Base-by-base conservation (phyloP, 2,888 invertebrate genomes). In the Rhingia campestris region DNA sequence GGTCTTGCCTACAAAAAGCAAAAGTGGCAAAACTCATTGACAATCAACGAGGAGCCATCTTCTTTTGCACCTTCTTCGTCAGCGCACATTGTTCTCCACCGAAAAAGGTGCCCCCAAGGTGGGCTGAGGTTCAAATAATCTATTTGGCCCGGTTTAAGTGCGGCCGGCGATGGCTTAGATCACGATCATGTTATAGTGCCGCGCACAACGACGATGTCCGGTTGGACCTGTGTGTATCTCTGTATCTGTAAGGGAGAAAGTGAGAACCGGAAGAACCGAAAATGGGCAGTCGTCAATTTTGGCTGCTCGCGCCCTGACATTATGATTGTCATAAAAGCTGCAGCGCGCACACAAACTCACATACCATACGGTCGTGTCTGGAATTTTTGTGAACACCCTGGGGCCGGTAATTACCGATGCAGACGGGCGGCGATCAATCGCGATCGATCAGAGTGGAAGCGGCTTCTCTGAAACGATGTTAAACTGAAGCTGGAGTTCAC, bases 201-300 rank as follows among this genome's bases (percentile, higher is more conserved):
- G 1, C 22, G 22, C 22, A 22, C 22, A 61, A 63, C 39, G 30
- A 41, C 37, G 58, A 69, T 41, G 41, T 73, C 67, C 64, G 72
- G 77, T 70, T 32, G 53, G 4, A 4, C n/a, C 37, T 14, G 33
- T 45, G 35, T 56, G 10, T 47, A 2, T 43, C 9, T 12, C 5
- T 56, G 9, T 39, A 41, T 66, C 47, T 49, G 51, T 51, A 56
- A 61, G 43, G 58, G 84, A 84, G 84, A 84, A 84, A 84, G 84
- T 84, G 84, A 79, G 77, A 82, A 82, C 82, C 82, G 82, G 82
- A 82, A 82, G 82, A 80, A 66, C 37, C 74, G 22, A 80, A 84
- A 74, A 74, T 74, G 82, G 73, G 45, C 69, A 64, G 69, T 84
- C 69, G 74, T 64, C 82, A 79, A 70, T 79, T 59, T 63, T 61